A percentile compares a stretch with the other conserved stretches of the same genome.
Evolutionary conservation across 2,888 invertebrate species (phyloP).

Genomic region (Leptura quadrifasciata): DNA sequence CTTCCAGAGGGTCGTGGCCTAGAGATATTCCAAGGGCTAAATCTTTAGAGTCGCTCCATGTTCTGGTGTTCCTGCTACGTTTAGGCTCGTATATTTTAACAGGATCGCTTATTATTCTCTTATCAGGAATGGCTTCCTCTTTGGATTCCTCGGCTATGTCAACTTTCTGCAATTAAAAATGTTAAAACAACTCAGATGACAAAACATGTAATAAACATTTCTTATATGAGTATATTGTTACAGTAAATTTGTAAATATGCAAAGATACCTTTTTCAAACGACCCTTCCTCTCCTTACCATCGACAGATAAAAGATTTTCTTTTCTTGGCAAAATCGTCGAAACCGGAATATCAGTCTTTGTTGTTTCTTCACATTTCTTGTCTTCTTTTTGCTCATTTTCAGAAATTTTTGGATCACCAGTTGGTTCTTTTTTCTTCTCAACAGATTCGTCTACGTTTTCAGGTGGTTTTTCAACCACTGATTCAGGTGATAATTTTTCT

Average conservation of each 20-base stretch:
- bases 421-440: not conserved
- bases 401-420: not conserved
- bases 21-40: constrained; percentile 77
- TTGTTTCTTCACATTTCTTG: constrained; percentile 5
- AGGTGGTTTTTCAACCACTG: constrained; percentile 1
- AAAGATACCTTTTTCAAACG: constrained; percentile 25
- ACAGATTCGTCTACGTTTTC: not conserved
- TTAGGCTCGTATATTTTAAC: constrained; percentile 75
- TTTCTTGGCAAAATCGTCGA: not conserved
- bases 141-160: constrained; percentile 49
- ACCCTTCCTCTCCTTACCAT: constrained; percentile 11
- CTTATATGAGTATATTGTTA: too few species aligned
- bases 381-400: constrained; percentile 21
- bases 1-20: constrained; percentile 77
- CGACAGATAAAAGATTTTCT: constrained; percentile 15
- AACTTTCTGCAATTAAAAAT: constrained; percentile 42
- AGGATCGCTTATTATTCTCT: constrained; percentile 50
- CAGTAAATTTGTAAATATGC: not conserved
- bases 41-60: constrained; percentile 79
- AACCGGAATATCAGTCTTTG: constrained; percentile 5
- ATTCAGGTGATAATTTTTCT: constrained; percentile 15
- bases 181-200: not conserved
- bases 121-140: constrained; percentile 34
- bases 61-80: constrained; percentile 67
- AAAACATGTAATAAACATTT: not conserved